Evolutionary conservation across 2,797 vertebrate genomes (phyloP).

Genomic region (Selene dorsalis): DNA sequence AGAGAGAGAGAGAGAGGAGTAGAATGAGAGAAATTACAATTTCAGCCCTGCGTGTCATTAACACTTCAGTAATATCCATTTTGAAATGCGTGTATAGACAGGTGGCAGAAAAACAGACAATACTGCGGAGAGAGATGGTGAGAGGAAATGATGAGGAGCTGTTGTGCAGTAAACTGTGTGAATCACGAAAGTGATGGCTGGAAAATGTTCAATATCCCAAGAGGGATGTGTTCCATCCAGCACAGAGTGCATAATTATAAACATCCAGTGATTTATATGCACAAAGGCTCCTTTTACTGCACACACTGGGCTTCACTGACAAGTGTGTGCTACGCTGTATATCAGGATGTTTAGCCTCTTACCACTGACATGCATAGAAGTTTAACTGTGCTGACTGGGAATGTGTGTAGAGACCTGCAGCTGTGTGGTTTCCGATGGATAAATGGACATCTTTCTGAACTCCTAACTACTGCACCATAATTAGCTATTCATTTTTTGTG

Average conservation of each 20-base stretch:
- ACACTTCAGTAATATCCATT: conserved; percentile 39
- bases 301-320: conserved; percentile 22
- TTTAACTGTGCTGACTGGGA: conserved; percentile 4
- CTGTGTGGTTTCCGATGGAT: conserved; percentile 11
- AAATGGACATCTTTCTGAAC: conserved; percentile 9
- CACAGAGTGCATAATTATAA: conserved; percentile 40
- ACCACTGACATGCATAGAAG: conserved; percentile 10
- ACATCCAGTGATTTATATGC: conserved; percentile 45
- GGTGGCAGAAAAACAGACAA: conserved; percentile 42
- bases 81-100: conserved; percentile 35
- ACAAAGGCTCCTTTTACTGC: conserved; percentile 31
- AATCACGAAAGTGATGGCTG: conserved; percentile 42
- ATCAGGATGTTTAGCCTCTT: conserved; percentile 30
- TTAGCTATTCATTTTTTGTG: not conserved
- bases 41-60: conserved; percentile 30
- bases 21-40: conserved; percentile 22
- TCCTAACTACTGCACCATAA: conserved; percentile 2
- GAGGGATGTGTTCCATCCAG: conserved; percentile 41
- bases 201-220: conserved; percentile 53
- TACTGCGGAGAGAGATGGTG: conserved; percentile 10
- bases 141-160: conserved; percentile 40
- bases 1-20: not conserved
- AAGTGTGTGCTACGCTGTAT: conserved; percentile 23
- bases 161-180: conserved; percentile 45
- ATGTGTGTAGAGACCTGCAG: conserved; percentile 11